phyloP scores from a whole-genome alignment of 2,113 vertebrate genomes.

The Odontesthes bonariensis region DNA sequence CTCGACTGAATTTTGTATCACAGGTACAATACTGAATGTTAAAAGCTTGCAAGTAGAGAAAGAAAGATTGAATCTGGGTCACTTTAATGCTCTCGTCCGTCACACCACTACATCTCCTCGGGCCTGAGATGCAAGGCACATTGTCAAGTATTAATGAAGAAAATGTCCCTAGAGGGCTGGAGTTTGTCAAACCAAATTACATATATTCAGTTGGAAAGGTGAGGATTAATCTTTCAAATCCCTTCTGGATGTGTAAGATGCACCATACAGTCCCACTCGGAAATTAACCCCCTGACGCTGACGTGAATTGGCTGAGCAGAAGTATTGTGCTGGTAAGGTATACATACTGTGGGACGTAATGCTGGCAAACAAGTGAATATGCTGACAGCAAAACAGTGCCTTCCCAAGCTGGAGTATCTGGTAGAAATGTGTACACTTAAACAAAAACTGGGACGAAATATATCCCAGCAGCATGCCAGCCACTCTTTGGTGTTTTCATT shows the following conservation, averaged over 20 bases:
- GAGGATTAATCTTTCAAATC: slow-evolving; percentile 82
- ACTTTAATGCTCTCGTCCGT: slow-evolving; percentile 77
- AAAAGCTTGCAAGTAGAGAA: slow-evolving; percentile 76
- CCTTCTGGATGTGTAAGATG: slow-evolving; percentile 75
- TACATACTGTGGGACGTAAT: slow-evolving; percentile 54
- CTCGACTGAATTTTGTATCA: slow-evolving; percentile 73
- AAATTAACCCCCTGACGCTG: slow-evolving; percentile 64
- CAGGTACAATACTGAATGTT: slow-evolving; percentile 75
- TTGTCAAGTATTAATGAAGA: slow-evolving; percentile 87
- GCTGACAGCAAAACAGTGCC: slow-evolving; percentile 53
- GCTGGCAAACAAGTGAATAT: slow-evolving; percentile 53
- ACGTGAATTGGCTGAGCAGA: slow-evolving; percentile 72
- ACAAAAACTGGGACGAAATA: slow-evolving; percentile 58
- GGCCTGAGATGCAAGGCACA: slow-evolving; percentile 72
- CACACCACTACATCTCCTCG: slow-evolving; percentile 72
- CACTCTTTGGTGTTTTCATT: slow-evolving; percentile 43
- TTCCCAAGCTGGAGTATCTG: slow-evolving; percentile 31
- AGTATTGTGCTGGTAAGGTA: slow-evolving; percentile 65
- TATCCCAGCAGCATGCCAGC: slow-evolving; percentile 5
- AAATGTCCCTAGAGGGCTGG: slow-evolving; percentile 74
- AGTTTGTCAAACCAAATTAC: slow-evolving; percentile 85
- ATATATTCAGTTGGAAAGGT: slow-evolving; percentile 80
- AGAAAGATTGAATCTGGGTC: slow-evolving; percentile 83
- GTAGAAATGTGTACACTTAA: slow-evolving; percentile 45
- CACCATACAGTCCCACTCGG: slow-evolving; percentile 53